Percentiles rank a stretch among this genome's conserved stretches.
Conservation (phyloP, 2,113 vertebrate genomes). For the Collichthys lucidus region DNA sequence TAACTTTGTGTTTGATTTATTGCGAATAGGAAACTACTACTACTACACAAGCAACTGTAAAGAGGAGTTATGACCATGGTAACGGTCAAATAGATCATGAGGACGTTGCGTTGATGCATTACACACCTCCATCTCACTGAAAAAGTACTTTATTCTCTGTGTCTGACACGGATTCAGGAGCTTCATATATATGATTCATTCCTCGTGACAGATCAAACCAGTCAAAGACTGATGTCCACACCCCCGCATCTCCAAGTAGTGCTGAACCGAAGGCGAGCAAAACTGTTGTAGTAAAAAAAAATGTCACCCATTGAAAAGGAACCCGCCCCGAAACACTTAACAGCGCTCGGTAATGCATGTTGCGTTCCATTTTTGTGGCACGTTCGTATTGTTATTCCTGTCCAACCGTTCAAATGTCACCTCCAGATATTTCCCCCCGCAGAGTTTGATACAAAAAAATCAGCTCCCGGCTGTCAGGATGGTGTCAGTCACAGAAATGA, state of each 20-base stretch:
- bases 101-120: background rate
- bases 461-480: constrained; percentile 45
- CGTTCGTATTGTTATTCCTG: background rate
- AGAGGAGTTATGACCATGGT: background rate
- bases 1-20: background rate
- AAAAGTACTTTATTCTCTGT: constrained; percentile 24
- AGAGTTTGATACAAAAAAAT: constrained; percentile 17
- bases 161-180: constrained; percentile 9
- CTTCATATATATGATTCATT: constrained; percentile 44
- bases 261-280: background rate
- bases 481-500: constrained; percentile 25
- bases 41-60: background rate
- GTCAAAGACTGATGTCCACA: constrained; percentile 31
- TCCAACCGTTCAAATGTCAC: constrained; percentile 1
- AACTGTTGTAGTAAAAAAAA: constrained; percentile 1
- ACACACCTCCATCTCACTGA: constrained; percentile 1
- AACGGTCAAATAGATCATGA: constrained; percentile 10
- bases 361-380: background rate
- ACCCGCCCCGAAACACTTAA: background rate
- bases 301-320: background rate
- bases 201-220: constrained; percentile 32
- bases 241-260: background rate
- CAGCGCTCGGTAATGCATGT: background rate
- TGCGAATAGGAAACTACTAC: background rate
- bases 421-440: constrained; percentile 16